phyloP scores from a whole-genome alignment of 2,113 vertebrate species.

The Corythoichthys haematopterus region DNA sequence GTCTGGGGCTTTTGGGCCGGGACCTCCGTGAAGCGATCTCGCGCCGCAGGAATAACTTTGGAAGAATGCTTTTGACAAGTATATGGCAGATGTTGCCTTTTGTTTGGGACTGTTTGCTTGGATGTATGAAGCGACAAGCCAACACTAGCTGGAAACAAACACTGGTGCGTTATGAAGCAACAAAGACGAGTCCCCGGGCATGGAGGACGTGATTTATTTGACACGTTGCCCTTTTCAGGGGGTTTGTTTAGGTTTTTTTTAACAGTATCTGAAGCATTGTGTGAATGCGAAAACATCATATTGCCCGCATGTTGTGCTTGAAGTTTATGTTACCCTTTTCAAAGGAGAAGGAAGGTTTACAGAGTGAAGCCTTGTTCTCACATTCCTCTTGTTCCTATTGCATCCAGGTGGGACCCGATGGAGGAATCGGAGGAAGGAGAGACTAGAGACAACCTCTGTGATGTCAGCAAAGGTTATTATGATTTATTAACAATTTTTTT shows the following conservation, averaged over 20 bases:
- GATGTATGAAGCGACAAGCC: slow-evolving; percentile 65
- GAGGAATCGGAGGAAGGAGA: slow-evolving; percentile 47
- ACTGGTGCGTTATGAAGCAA: slow-evolving; percentile 44
- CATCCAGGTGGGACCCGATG: slow-evolving; percentile 68
- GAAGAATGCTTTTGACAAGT: slow-evolving; percentile 70
- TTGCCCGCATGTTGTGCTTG: slow-evolving; percentile 54
- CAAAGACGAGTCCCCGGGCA: slow-evolving; percentile 50
- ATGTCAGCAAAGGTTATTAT: slow-evolving; percentile 45
- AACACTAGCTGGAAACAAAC: slow-evolving; percentile 49
- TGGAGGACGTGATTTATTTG: slow-evolving; percentile 67
- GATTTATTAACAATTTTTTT: background rate
- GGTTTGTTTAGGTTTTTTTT: slow-evolving; percentile 31
- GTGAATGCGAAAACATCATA: slow-evolving; percentile 45
- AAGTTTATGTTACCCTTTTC: slow-evolving; percentile 63
- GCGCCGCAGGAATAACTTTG: slow-evolving; percentile 46
- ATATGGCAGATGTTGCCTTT: slow-evolving; percentile 62
- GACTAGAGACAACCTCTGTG: slow-evolving; percentile 41
- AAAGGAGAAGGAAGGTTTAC: slow-evolving; percentile 34
- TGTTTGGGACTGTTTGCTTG: slow-evolving; percentile 57
- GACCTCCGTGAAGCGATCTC: slow-evolving; percentile 59
- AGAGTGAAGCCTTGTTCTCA: slow-evolving; percentile 50
- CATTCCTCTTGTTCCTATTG: slow-evolving; percentile 42
- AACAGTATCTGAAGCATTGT: slow-evolving; percentile 55
- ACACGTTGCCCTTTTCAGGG: slow-evolving; percentile 37
- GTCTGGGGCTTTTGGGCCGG: slow-evolving; percentile 51